Base-by-base conservation (phyloP, 2,888 invertebrate species). In the Molorchus minor region DNA sequence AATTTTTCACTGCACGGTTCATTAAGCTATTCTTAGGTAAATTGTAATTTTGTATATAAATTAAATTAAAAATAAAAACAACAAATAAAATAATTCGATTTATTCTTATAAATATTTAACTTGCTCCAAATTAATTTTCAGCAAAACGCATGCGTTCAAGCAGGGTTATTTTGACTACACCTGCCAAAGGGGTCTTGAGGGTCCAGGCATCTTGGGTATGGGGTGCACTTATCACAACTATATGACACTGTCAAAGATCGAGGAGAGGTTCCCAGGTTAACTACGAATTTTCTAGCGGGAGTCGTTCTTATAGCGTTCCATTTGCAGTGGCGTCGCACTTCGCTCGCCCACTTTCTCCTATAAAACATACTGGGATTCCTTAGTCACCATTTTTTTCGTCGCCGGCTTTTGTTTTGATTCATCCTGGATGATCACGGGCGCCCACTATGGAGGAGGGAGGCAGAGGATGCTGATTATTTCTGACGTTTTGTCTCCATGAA, bases 171-270 rank as follows among this genome's bases (percentile, higher is more conserved):
- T 33, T 19, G 36, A 71, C 71, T 68, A n/a, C 58, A 89, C 89
- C 86, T 89, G 89, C 89, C 89, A 89, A 80, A 89, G 83, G 67
- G 89, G 89, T 84, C 88, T 79, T 8, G 80, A 80, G 56, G 80
- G 89, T 84, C 89, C 89, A 81, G 89, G 89, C 89, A 89, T 89
- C 81, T 82, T 85, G 53, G 38, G 54, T 56, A 55, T 33, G 41
- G 40, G 53, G 21, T 62, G 52, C 62, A 66, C 61, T 64, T 70
- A 57, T 62, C 66, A n/a, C n/a, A n/a, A n/a, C n/a, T n/a, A n/a
- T n/a, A n/a, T n/a, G n/a, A n/a, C 70, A 73, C 73, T 70, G 66
- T 63, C 64, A 45, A 67, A 68, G 71, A 68, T 69, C 66, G 61
- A 69, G 64, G 67, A 69, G 71, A 67, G 67, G 62, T 65, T 67